Evolutionary conservation across 2,113 vertebrate species (phyloP).

Genomic region (Chlamydotis undulata): DNA sequence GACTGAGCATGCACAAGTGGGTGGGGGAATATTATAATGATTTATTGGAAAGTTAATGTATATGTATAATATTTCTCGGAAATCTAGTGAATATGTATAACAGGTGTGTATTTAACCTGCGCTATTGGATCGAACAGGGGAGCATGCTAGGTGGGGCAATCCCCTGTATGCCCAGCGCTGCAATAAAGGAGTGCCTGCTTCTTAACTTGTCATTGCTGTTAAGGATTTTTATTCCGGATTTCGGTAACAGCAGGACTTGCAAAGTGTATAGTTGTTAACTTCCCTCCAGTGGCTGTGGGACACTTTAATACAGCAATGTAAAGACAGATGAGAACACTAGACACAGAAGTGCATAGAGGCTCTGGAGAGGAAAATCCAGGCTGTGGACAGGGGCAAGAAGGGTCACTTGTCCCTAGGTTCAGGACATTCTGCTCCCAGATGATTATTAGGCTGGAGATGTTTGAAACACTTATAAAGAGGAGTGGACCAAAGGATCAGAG

Average conservation of each 20-base stretch:
- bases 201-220: too few relatives aligned
- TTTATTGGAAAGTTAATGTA: too few relatives aligned
- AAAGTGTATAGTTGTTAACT: background rate
- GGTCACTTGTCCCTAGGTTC: background rate
- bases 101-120: too few relatives aligned
- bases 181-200: too few relatives aligned
- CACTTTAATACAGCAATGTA: background rate
- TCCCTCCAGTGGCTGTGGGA: accelerated
- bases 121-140: too few relatives aligned
- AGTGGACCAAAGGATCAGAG: background rate
- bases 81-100: too few relatives aligned
- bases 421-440: background rate
- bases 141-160: too few relatives aligned
- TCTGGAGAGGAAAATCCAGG: background rate
- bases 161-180: too few relatives aligned
- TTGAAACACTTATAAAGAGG: background rate
- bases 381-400: background rate
- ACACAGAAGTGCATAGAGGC: background rate
- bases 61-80: too few relatives aligned
- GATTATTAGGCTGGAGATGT: background rate
- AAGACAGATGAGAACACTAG: background rate
- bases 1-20: too few relatives aligned
- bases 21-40: too few relatives aligned
- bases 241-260: background rate
- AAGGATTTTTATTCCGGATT: too few relatives aligned